Evolutionary conservation across 2,113 vertebrate species (phyloP).

Genomic region (Riparia riparia): DNA sequence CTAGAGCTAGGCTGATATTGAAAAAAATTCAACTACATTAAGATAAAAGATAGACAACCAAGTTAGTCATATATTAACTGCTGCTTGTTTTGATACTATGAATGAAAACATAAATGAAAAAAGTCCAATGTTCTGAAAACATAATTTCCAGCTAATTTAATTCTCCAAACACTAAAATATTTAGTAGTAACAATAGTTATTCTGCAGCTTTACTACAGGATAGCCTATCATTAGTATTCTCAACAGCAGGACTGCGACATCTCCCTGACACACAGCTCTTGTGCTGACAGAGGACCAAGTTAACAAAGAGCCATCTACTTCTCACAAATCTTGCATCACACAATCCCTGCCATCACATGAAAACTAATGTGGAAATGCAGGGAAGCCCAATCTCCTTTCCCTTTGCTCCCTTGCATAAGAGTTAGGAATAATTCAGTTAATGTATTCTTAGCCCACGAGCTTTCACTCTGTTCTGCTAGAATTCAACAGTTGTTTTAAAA

Average conservation of each 20-base stretch:
- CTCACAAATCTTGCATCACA: neutral
- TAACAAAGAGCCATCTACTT: neutral
- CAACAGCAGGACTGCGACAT: neutral
- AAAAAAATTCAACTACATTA: neutral
- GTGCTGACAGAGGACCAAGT: neutral
- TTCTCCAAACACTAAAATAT: neutral
- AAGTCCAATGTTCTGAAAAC: neutral
- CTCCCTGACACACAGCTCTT: neutral
- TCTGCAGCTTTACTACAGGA: neutral
- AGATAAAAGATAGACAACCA: neutral
- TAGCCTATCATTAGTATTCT: neutral
- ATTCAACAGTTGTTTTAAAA: slow-evolving; percentile 54
- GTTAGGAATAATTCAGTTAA: neutral
- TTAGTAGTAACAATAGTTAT: neutral
- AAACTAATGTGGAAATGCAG: neutral
- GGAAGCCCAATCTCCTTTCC: neutral
- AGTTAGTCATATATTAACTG: neutral
- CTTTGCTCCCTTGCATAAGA: neutral
- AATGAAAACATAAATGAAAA: neutral
- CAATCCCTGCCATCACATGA: neutral
- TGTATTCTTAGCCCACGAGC: neutral
- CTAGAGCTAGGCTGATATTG: neutral
- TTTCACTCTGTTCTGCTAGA: neutral
- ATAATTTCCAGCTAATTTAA: neutral
- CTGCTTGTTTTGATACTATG: neutral